phyloP scores from a whole-genome alignment of 2,797 vertebrate species.

The Helarctos malayanus region DNA sequence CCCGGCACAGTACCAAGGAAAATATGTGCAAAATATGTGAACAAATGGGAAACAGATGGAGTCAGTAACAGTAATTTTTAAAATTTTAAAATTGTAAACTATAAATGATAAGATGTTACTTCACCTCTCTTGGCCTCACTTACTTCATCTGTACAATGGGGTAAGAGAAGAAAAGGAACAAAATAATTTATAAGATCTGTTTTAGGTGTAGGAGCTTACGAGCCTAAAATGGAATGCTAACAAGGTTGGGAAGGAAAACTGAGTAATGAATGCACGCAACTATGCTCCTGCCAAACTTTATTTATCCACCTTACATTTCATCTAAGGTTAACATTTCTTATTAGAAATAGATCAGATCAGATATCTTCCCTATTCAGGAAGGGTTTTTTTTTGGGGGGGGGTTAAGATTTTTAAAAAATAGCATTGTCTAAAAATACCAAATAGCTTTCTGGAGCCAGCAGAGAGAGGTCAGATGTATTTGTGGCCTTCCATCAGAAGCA shows the following conservation, averaged over 20 bases:
- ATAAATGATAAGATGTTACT: background rate
- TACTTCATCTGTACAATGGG: slow-evolving; percentile 20
- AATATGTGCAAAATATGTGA: background rate
- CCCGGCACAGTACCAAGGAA: background rate
- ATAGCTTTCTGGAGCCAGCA: slow-evolving; percentile 22
- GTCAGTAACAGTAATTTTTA: background rate
- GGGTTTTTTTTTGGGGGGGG: background rate
- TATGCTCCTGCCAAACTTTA: background rate
- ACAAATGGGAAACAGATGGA: background rate
- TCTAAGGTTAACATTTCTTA: background rate
- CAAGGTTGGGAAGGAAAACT: background rate
- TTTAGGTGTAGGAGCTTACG: background rate
- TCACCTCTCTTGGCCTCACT: background rate
- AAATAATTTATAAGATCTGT: background rate
- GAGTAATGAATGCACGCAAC: background rate
- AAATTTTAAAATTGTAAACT: background rate
- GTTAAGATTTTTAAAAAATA: background rate
- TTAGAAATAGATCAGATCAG: background rate
- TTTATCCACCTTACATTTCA: background rate
- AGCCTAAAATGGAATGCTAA: background rate
- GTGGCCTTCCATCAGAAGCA: background rate
- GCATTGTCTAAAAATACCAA: background rate
- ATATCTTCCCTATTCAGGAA: background rate
- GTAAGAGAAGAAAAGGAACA: background rate
- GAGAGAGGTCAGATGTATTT: background rate